Conservation (phyloP, 1,140 invertebrate species). For the Cotesia glomerata region DNA sequence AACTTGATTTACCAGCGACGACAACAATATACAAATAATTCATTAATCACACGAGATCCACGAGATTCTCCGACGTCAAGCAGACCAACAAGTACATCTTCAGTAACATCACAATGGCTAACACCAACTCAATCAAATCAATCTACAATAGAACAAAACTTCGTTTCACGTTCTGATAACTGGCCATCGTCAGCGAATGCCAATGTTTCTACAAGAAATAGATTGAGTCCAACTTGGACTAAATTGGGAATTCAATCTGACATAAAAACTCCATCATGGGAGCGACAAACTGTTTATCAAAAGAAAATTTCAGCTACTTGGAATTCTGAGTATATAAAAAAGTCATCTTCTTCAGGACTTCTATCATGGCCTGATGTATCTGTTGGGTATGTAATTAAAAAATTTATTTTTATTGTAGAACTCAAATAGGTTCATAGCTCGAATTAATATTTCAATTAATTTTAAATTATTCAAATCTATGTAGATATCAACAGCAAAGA, state of each 20-base stretch:
- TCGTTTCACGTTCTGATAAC: conserved; percentile 43
- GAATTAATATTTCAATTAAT: no score
- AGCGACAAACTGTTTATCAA: conserved; percentile 45
- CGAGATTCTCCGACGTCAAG: conserved; percentile 44
- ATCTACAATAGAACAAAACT: conserved; percentile 33
- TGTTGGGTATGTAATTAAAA: conserved; percentile 35
- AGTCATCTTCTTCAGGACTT: conserved; percentile 41
- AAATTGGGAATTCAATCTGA: conserved; percentile 53
- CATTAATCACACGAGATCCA: conserved; percentile 31
- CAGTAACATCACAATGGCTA: conserved; percentile 50
- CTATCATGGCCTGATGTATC: conserved; percentile 52
- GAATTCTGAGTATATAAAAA: conserved; percentile 49
- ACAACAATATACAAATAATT: conserved; percentile 41
- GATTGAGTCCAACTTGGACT: conserved; percentile 53
- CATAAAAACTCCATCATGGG: conserved; percentile 48
- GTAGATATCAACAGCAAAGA: conserved; percentile 63
- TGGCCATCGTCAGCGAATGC: conserved; percentile 37
- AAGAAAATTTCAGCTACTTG: conserved; percentile 50
- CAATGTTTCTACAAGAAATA: conserved; percentile 40
- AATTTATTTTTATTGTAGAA: background rate
- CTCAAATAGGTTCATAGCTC: background rate
- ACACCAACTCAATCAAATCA: conserved; percentile 31
- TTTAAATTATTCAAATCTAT: background rate
- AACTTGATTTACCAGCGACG: conserved; percentile 44
- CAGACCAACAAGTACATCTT: conserved; percentile 46